These are phyloP conservation scores for Drosophila triauraria DNA, from an alignment of 1,140 invertebrate genomes.

Conservation along the genomic window DNA sequence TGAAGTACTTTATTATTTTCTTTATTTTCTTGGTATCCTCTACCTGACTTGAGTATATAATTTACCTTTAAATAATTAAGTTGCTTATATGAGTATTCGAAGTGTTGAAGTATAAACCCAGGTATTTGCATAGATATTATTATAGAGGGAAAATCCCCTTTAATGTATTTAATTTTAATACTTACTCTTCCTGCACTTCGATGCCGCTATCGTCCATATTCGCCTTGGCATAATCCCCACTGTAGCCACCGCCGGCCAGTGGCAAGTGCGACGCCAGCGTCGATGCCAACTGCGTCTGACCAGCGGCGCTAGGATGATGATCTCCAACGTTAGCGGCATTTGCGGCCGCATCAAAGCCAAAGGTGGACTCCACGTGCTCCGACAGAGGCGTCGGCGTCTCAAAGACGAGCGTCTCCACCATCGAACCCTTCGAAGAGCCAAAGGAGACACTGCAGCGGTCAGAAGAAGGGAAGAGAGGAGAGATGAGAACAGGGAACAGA, in stretches of 20 bases:
- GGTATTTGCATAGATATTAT: background rate
- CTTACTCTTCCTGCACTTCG: conserved; percentile 87
- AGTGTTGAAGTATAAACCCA: no score
- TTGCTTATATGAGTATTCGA: background rate
- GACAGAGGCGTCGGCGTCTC: conserved; percentile 91
- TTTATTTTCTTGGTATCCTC: background rate
- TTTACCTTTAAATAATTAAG: background rate
- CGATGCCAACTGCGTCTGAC: conserved; percentile 49
- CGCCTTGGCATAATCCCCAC: conserved; percentile 67
- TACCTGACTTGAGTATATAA: conserved; percentile 4
- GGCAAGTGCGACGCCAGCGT: conserved; percentile 58
- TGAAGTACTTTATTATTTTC: background rate
- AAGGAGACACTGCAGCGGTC: conserved; percentile 93
- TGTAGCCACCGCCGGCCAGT: conserved; percentile 37
- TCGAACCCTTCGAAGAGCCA: conserved; percentile 96
- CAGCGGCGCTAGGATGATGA: conserved; percentile 62
- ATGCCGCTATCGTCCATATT: conserved; percentile 83
- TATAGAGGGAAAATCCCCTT: background rate
- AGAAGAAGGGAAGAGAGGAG: conserved; percentile 15
- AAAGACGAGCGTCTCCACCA: conserved; percentile 96
- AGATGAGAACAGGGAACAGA: conserved; percentile 6
- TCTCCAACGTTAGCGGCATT: conserved; percentile 66
- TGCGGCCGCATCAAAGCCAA: conserved; percentile 77
- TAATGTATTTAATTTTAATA: conserved; percentile 40
- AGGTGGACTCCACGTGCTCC: conserved; percentile 88